phyloP scores from a whole-genome alignment of 2,113 vertebrate species.

The Cyprichromis sp. region DNA sequence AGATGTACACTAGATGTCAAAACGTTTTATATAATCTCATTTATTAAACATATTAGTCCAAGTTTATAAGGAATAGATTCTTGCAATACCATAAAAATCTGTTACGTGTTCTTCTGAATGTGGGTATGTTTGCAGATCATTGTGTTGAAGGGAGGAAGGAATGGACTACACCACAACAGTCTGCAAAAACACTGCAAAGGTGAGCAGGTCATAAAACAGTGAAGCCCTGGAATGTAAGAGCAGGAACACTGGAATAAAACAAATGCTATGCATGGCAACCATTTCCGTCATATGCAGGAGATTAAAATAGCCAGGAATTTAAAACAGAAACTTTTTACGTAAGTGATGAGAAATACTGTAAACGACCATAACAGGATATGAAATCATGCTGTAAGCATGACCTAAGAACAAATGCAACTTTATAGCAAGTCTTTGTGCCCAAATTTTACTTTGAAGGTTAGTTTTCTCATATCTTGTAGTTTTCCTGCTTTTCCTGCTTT shows the following conservation, averaged over 20 bases:
- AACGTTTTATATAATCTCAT: not conserved
- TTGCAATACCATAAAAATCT: not conserved
- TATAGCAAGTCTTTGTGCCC: not conserved
- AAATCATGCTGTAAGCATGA: not conserved
- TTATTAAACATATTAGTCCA: not conserved
- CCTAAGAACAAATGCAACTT: not conserved
- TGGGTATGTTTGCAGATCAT: not conserved
- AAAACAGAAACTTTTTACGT: not conserved
- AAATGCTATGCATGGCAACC: not conserved
- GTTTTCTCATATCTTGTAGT: not conserved
- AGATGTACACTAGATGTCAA: not conserved
- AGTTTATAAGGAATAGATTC: not conserved
- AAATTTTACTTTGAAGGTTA: not conserved
- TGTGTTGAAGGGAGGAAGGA: slow-evolving; percentile 6
- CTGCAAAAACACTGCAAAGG: not conserved
- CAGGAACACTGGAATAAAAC: not conserved
- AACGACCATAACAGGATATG: not conserved
- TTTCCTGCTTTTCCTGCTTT: not conserved
- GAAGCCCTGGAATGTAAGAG: slow-evolving; percentile 5
- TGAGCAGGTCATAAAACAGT: slow-evolving; percentile 16
- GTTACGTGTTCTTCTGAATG: not conserved
- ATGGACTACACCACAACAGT: not conserved
- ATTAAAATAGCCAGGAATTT: not conserved
- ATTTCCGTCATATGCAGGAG: not conserved
- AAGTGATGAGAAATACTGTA: not conserved